Evolutionary conservation across 2,113 vertebrate genomes (phyloP), one percentile per base, ranked within the genome.

Genomic region (Bubo bubo): DNA sequence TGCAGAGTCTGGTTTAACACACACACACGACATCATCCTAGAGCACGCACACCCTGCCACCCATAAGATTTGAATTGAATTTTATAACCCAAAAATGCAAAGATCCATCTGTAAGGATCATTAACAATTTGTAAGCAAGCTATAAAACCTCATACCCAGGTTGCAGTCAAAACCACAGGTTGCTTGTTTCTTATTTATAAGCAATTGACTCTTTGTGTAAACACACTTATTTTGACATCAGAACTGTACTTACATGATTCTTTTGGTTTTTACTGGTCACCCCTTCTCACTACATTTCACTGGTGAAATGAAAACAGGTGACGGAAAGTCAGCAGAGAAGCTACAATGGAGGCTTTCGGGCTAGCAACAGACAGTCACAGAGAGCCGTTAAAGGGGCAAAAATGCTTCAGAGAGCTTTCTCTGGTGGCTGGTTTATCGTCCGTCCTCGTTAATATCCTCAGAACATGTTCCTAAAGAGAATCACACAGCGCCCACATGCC

Each of bases 401-500:
- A 30, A 21, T 30, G 35, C 39, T 55, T 82, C 39, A 32, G 55
- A 66, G 28, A 79, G 28, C 70, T 53, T 63, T 55, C 24, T 75
- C 52, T 39, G 26, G 56, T 41, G 66, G 10, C 34, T 82, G 19
- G 12, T 19, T 75, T 34, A 45, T 12, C 39, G 26, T 53, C 17
- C 37, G 59, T 49, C 41, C 39, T 64, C 55, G 45, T 52, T 34
- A 34, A 49, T 41, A 63, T 35, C 37, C 68, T 34, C 45, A 63
- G 22, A 60, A 14, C 5, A 50, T 1, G 1, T 56, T 93, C 77
- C 76, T 55, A 27, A 91, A 67, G 67, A 62, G 45, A 83, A 74
- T 14, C n/a, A 60, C 14, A 27, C 1, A 47, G 60, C 24, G 67
- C 15, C 24, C 73, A n/a, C 0, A 0, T 16, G 6, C 2, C 13